Conservation (phyloP, 1,140 invertebrate genomes). For the Drosophila murphyi region DNA sequence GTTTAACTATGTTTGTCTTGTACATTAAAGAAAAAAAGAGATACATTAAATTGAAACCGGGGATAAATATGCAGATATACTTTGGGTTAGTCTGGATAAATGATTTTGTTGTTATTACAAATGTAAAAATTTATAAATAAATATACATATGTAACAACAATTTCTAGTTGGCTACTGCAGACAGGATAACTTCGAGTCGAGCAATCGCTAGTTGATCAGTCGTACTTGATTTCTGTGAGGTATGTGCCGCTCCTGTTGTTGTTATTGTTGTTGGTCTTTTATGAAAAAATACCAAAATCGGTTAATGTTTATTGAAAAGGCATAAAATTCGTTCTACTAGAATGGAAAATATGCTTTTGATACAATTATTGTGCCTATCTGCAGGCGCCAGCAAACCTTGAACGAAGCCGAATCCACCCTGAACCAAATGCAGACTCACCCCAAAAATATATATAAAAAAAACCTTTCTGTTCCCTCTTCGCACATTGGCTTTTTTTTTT, state of each 20-base stretch:
- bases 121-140: too few species aligned
- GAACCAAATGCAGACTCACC: conserved; percentile 49
- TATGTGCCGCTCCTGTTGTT: conserved; percentile 16
- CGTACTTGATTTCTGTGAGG: conserved; percentile 32
- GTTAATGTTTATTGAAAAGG: conserved; percentile 85
- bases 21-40: too few species aligned
- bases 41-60: too few species aligned
- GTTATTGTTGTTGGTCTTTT: conserved; percentile 40
- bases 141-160: too few species aligned
- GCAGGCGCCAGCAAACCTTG: conserved; percentile 58
- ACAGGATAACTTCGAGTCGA: conserved; percentile 20
- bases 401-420: conserved; percentile 53
- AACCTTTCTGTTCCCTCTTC: conserved; percentile 26
- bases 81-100: too few species aligned
- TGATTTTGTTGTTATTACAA: too few species aligned
- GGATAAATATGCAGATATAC: too few species aligned
- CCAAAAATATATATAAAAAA: conserved; percentile 2
- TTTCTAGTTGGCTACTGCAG: background rate
- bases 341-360: conserved; percentile 85
- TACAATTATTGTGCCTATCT: conserved; percentile 84
- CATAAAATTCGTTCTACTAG: conserved; percentile 85
- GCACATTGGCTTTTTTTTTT: conserved; percentile 44
- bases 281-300: conserved; percentile 84
- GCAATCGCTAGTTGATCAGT: background rate
- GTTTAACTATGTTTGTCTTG: too few species aligned